These are phyloP conservation scores for Lampris incognitus DNA, from an alignment of 2,113 vertebrate species.

Conservation along the genomic window DNA sequence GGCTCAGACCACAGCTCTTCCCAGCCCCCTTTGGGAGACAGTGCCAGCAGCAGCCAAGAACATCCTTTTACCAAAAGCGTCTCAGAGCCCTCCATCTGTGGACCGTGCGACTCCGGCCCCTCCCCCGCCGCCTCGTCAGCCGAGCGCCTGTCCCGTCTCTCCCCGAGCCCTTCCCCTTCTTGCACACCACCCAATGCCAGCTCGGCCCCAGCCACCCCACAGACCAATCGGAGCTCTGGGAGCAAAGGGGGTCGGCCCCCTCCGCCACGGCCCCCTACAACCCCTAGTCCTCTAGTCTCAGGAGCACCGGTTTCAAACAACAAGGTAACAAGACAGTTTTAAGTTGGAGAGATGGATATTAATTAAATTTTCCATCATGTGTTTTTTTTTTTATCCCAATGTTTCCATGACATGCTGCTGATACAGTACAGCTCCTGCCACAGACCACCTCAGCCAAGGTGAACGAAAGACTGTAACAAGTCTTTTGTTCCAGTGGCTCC, in stretches of 20 bases:
- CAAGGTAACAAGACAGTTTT: constrained; percentile 68
- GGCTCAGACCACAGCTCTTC: constrained; percentile 83
- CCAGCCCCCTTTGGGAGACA: constrained; percentile 62
- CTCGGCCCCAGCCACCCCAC: constrained; percentile 83
- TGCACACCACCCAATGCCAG: constrained; percentile 66
- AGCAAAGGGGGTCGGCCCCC: constrained; percentile 45
- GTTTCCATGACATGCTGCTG: too few species aligned
- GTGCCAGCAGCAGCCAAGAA: constrained; percentile 63
- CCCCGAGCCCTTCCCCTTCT: constrained; percentile 45
- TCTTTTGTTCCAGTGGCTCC: too few species aligned
- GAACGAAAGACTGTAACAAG: too few species aligned
- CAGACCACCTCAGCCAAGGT: too few species aligned
- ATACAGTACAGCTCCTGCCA: too few species aligned
- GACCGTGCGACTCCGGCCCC: constrained; percentile 46
- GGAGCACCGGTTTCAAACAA: constrained; percentile 45
- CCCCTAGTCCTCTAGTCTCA: constrained; percentile 68
- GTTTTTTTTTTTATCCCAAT: too few species aligned
- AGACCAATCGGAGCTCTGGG: constrained; percentile 73
- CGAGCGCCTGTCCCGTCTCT: constrained; percentile 51
- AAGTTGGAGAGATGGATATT: neutral
- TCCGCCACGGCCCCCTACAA: constrained; percentile 63
- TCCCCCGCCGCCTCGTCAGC: constrained; percentile 60
- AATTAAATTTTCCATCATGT: too few species aligned
- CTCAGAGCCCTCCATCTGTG: constrained; percentile 90
- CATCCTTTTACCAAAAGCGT: constrained; percentile 82